Evolutionary conservation across 2,113 vertebrate genomes (phyloP).

Genomic region (Piprites chloris): DNA sequence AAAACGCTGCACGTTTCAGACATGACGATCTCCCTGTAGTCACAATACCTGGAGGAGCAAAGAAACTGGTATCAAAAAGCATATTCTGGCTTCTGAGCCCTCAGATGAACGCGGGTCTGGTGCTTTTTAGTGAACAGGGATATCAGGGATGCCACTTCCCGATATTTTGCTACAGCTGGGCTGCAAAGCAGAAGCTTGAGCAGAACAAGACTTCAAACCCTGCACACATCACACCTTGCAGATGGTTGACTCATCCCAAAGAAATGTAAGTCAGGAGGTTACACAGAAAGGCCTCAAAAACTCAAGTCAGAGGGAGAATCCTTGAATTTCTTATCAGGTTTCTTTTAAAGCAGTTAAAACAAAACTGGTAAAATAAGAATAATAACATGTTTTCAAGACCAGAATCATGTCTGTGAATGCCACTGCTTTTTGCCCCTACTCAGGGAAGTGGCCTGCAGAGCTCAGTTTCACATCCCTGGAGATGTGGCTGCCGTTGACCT

Average conservation of each 20-base stretch:
- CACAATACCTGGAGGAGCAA: not conserved
- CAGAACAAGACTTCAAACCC: not conserved
- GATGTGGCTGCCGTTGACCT: not conserved
- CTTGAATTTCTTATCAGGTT: not conserved
- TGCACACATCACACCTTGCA: not conserved
- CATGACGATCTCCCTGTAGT: not conserved
- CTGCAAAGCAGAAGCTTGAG: not conserved
- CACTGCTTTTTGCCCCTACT: not conserved
- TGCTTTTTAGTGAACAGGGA: not conserved
- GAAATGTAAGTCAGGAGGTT: not conserved
- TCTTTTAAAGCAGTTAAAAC: not conserved
- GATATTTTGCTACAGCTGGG: not conserved
- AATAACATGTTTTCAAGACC: not conserved
- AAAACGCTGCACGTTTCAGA: constrained; percentile 58
- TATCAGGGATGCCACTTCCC: not conserved
- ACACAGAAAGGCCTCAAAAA: not conserved
- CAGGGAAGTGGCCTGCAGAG: not conserved
- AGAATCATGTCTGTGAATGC: not conserved
- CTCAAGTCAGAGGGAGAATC: not conserved
- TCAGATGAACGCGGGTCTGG: not conserved
- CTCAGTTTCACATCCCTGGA: not conserved
- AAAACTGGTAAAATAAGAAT: not conserved
- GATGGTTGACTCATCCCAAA: not conserved
- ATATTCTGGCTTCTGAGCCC: not conserved
- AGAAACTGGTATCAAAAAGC: not conserved